phyloP scores from a whole-genome alignment of 2,888 invertebrate genomes.

The Lithophane ornitopus region DNA sequence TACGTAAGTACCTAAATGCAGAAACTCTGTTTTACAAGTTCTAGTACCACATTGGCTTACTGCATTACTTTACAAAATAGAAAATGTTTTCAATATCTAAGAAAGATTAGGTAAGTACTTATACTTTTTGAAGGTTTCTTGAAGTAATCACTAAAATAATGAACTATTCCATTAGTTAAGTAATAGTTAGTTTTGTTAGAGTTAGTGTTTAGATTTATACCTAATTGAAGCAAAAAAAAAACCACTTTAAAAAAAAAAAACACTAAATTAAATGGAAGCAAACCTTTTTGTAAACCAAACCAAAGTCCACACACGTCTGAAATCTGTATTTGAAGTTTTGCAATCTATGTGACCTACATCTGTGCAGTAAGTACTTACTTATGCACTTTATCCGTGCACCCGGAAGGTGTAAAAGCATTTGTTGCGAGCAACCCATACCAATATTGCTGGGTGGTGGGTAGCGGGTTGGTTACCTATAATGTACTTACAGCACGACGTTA shows the following conservation, averaged over 20 bases:
- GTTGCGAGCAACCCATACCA: constrained; percentile 50
- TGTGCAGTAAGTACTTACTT: neutral
- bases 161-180: no score
- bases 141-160: neutral
- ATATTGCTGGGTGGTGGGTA: constrained; percentile 37
- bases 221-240: no score
- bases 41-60: neutral
- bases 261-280: neutral
- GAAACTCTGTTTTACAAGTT: neutral
- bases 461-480: constrained; percentile 54
- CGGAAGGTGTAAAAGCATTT: constrained; percentile 47
- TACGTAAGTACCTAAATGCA: neutral
- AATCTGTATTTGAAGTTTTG: neutral
- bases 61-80: neutral
- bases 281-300: neutral
- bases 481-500: constrained; percentile 53
- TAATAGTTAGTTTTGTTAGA: no score
- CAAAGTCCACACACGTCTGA: neutral
- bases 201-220: no score
- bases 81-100: neutral
- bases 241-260: no score
- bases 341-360: constrained; percentile 5
- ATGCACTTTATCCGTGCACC: constrained; percentile 26
- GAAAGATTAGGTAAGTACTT: no score
- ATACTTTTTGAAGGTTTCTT: neutral